Evolutionary conservation across 2,113 vertebrate species (phyloP).

Genomic region (Equus quagga): DNA sequence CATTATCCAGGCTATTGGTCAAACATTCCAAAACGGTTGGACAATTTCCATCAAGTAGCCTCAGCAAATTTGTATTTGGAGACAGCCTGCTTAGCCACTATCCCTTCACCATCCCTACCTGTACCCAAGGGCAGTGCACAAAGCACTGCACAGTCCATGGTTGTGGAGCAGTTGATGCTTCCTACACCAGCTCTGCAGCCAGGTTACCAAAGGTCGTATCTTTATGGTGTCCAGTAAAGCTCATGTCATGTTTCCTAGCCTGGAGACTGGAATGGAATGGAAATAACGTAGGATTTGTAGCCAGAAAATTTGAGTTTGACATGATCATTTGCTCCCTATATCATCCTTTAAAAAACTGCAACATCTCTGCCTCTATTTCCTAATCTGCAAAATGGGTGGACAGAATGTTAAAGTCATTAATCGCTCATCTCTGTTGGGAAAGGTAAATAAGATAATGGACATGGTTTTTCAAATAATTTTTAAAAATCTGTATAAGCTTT

Average conservation of each 20-base stretch:
- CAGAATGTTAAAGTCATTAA: not conserved
- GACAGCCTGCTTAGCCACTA: not conserved
- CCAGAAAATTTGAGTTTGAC: not conserved
- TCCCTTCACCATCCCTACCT: not conserved
- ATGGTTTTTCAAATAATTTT: slow-evolving; percentile 36
- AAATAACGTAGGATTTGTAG: not conserved
- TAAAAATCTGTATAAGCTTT: slow-evolving; percentile 30
- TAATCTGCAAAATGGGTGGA: not conserved
- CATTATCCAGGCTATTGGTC: slow-evolving; percentile 56
- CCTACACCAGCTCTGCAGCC: not conserved
- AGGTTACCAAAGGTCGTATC: not conserved
- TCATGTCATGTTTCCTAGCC: not conserved
- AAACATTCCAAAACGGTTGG: slow-evolving; percentile 27
- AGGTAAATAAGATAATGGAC: not conserved
- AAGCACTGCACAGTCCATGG: rapidly evolving
- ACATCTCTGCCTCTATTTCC: not conserved
- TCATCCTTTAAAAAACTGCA: not conserved
- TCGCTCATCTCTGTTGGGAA: not conserved
- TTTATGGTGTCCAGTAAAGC: not conserved
- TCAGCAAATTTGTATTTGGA: not conserved
- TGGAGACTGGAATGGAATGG: not conserved
- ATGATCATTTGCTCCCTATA: not conserved
- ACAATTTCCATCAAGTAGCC: not conserved
- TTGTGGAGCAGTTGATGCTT: not conserved
- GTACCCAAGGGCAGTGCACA: not conserved